Conservation (phyloP, 2,888 invertebrate genomes). For the Platynereis dumerilii region DNA sequence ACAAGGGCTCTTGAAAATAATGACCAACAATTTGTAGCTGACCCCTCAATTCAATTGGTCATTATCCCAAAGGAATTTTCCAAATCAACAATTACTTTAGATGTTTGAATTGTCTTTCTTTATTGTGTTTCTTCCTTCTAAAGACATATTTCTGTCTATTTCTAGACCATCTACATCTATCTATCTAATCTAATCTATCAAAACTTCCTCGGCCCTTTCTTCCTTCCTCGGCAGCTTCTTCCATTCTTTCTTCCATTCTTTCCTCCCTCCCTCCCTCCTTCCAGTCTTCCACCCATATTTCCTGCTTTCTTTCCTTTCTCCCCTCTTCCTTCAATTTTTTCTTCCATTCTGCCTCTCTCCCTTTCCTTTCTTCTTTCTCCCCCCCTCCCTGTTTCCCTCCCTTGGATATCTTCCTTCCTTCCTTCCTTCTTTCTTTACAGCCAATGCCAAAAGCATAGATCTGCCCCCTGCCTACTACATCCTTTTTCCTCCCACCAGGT, state of each 20-base stretch:
- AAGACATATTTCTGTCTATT: too few relatives aligned
- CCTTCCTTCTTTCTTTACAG: not conserved
- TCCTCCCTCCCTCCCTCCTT: not conserved
- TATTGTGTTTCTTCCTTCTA: too few relatives aligned
- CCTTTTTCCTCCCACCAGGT: not conserved
- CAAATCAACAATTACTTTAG: too few relatives aligned
- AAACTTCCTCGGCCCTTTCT: not conserved
- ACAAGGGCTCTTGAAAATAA: too few relatives aligned
- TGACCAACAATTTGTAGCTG: too few relatives aligned
- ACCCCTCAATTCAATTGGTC: too few relatives aligned
- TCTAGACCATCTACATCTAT: too few relatives aligned
- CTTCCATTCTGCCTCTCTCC: not conserved
- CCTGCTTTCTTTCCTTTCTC: not conserved
- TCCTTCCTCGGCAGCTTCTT: not conserved
- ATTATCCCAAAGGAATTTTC: too few relatives aligned
- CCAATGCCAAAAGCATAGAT: not conserved
- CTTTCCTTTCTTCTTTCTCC: conserved; percentile 1
- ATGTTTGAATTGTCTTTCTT: too few relatives aligned
- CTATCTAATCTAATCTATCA: too few relatives aligned
- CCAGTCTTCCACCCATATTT: not conserved
- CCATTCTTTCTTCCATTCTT: not conserved
- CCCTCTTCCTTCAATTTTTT: not conserved
- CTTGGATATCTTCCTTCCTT: not conserved
- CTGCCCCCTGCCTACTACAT: not conserved
- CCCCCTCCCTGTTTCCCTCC: not conserved